Percentiles rank a stretch among this genome's conserved stretches.
Evolutionary conservation across 2,113 vertebrate species (phyloP).

Genomic region (Nothocercus julius): DNA sequence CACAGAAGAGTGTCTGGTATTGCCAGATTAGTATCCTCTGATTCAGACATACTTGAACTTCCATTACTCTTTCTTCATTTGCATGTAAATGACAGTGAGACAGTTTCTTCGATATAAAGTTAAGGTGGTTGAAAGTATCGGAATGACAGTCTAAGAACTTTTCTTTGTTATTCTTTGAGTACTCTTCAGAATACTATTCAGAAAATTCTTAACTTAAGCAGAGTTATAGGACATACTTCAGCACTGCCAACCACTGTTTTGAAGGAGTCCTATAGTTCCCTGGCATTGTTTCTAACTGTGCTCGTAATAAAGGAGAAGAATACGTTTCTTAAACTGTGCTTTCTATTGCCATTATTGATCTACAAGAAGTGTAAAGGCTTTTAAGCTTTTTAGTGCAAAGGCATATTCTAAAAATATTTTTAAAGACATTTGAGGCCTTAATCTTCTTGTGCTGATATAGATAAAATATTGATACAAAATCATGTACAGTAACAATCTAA

Average conservation of each 20-base stretch:
- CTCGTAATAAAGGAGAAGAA: neutral
- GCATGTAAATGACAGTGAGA: neutral
- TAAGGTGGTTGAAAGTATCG: neutral
- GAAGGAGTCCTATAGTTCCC: neutral
- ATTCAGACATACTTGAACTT: neutral
- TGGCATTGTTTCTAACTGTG: neutral
- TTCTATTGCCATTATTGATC: neutral
- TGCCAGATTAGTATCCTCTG: neutral
- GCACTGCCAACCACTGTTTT: neutral
- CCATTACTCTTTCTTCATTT: neutral
- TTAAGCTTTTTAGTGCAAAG: neutral
- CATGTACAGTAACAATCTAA: neutral
- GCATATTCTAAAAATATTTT: neutral
- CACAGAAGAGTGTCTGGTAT: neutral
- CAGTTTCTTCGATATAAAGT: neutral
- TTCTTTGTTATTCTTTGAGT: neutral
- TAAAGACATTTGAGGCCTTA: neutral
- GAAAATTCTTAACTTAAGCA: neutral
- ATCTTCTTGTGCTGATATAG: neutral
- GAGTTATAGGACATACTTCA: neutral
- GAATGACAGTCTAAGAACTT: fast-evolving
- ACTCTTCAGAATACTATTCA: neutral
- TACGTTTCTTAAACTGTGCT: neutral
- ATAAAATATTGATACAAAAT: neutral
- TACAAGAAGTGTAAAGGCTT: neutral